Conservation (phyloP, 2,888 invertebrate genomes). For the Dynastes tityus region DNA sequence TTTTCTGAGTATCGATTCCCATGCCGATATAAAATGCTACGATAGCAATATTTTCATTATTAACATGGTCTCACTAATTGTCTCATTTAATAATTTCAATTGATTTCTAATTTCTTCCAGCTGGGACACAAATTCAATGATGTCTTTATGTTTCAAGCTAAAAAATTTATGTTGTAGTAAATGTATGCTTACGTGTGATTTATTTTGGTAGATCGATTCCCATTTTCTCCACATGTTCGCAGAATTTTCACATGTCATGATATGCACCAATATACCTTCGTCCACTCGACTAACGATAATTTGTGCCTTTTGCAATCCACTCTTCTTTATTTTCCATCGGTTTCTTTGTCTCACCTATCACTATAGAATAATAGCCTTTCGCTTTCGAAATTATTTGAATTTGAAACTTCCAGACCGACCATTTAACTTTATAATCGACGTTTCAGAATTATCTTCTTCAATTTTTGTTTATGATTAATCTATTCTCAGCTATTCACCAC, state of each 20-base stretch:
- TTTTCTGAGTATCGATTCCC: too few species aligned
- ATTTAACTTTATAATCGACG: too few species aligned
- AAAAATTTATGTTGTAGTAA: conserved; percentile 1
- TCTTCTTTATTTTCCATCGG: neutral
- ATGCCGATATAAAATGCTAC: too few species aligned
- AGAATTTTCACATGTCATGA: neutral
- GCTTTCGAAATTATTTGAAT: neutral
- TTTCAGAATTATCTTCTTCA: neutral
- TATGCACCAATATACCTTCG: neutral
- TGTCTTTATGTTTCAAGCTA: neutral
- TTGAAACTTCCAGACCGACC: too few species aligned
- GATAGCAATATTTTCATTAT: neutral
- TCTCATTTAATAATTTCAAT: conserved; percentile 3
- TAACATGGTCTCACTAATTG: neutral
- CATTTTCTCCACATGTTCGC: neutral
- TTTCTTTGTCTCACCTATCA: conserved; percentile 3
- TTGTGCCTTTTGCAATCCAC: neutral
- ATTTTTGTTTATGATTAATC: neutral
- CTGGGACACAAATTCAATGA: conserved; percentile 3
- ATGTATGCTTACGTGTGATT: conserved; percentile 1
- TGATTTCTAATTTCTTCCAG: conserved; percentile 8
- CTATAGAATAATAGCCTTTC: neutral
- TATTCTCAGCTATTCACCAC: neutral
- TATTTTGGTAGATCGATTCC: conserved; percentile 5
- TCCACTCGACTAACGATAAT: neutral